Evolutionary conservation across 2,888 invertebrate species (phyloP).

Genomic region (Lomographa bimaculata): DNA sequence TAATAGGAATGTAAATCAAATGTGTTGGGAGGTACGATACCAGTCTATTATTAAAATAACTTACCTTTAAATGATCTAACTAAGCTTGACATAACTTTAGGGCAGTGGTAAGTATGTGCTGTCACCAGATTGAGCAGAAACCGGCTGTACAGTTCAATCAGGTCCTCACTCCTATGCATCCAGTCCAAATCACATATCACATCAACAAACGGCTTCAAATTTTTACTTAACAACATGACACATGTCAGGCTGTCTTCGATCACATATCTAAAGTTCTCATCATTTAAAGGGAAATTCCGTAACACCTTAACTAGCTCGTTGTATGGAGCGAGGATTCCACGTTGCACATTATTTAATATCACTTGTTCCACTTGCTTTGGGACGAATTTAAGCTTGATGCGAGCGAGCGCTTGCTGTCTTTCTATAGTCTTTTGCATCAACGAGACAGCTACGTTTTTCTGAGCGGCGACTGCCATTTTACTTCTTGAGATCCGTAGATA

Average conservation of each 20-base stretch:
- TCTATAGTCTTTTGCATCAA: slow-evolving; percentile 73
- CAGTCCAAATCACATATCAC: slow-evolving; percentile 66
- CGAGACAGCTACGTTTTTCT: slow-evolving; percentile 67
- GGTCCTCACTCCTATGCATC: slow-evolving; percentile 54
- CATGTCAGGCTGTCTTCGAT: slow-evolving; percentile 68
- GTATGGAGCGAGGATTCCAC: slow-evolving; percentile 65
- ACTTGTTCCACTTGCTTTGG: slow-evolving; percentile 74
- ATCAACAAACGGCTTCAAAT: slow-evolving; percentile 65
- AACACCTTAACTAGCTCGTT: slow-evolving; percentile 74
- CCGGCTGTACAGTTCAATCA: slow-evolving; percentile 59
- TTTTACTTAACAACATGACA: slow-evolving; percentile 65
- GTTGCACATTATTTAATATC: slow-evolving; percentile 60
- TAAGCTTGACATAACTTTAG: slow-evolving; percentile 59
- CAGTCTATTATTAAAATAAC: too few relatives aligned
- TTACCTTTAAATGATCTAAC: slow-evolving; percentile 73
- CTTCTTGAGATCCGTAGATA: slow-evolving; percentile 70
- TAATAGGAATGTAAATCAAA: too few relatives aligned
- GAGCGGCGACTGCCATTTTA: slow-evolving; percentile 69
- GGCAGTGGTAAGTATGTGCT: slow-evolving; percentile 74
- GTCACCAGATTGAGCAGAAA: slow-evolving; percentile 69
- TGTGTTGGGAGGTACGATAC: too few relatives aligned
- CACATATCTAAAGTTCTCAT: slow-evolving; percentile 67
- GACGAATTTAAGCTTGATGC: slow-evolving; percentile 67
- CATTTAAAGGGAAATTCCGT: slow-evolving; percentile 63
- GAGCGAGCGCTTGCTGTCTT: slow-evolving; percentile 62